A percentile compares a stretch with the other conserved stretches of the same genome.
These are phyloP conservation scores for Cyclophora albipunctata DNA, from an alignment of 2,888 invertebrate species.

Conservation along the genomic window DNA sequence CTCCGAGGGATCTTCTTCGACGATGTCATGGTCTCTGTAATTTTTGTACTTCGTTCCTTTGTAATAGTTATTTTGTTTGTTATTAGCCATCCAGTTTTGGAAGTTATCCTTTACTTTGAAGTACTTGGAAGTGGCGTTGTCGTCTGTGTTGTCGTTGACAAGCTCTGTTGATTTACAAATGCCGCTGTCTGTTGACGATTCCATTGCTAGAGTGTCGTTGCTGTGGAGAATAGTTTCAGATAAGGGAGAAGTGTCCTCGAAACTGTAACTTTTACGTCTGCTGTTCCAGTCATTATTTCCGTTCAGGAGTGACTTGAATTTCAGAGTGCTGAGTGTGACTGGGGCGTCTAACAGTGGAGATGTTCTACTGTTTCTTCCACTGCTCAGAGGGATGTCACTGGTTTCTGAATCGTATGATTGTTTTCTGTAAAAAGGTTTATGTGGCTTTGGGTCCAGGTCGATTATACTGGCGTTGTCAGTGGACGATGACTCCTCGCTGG, in stretches of 20 bases:
- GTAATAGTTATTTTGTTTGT: conserved; percentile 41
- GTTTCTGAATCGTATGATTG: conserved; percentile 54
- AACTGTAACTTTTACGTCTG: conserved; percentile 85
- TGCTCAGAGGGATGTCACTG: conserved; percentile 43
- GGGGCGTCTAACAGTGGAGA: conserved; percentile 59
- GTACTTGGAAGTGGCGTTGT: conserved; percentile 27
- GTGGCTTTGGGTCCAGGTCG: conserved; percentile 50
- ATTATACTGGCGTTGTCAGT: conserved; percentile 65
- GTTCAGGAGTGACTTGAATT: conserved; percentile 61
- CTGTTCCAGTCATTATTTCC: conserved; percentile 79
- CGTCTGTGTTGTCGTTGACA: conserved; percentile 56
- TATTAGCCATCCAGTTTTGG: conserved; percentile 61
- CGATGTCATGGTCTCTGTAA: conserved; percentile 37
- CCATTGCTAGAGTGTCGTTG: conserved; percentile 75
- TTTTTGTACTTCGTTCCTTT: conserved; percentile 40
- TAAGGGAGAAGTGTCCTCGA: conserved; percentile 65
- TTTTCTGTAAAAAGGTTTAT: conserved; percentile 43
- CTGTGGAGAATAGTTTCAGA: conserved; percentile 45
- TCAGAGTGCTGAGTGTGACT: conserved; percentile 52
- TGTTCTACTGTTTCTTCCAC: conserved; percentile 36
- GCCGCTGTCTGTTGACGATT: conserved; percentile 87
- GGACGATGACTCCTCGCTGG: conserved; percentile 73
- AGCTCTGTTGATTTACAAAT: conserved; percentile 83
- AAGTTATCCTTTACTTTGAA: conserved; percentile 47
- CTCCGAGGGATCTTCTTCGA: conserved; percentile 39